A percentile compares a stretch with the other conserved stretches of the same genome.
Evolutionary conservation across 2,888 invertebrate genomes (phyloP).

Genomic region (Diplazon laetatorius): DNA sequence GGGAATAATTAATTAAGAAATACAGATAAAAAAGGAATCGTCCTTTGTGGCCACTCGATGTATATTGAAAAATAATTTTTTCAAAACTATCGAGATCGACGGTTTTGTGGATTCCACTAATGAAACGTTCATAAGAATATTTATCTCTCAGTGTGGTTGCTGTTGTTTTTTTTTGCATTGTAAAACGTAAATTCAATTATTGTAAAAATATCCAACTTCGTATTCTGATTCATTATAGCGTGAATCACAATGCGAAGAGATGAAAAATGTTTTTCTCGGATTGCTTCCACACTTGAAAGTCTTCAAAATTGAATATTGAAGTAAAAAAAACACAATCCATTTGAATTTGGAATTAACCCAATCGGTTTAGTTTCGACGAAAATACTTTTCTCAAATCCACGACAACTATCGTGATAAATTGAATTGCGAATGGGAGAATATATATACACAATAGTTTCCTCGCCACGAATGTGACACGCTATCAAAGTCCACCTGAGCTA

Average conservation of each 20-base stretch:
- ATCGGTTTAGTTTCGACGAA: not conserved
- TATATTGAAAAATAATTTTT: too few species aligned
- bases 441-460: not conserved
- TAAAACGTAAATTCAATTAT: conserved; percentile 10
- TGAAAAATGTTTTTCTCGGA: too few species aligned
- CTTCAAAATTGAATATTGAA: too few species aligned
- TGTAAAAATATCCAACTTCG: too few species aligned
- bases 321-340: not conserved
- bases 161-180: too few species aligned
- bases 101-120: too few species aligned
- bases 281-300: not conserved
- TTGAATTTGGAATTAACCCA: not conserved
- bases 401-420: not conserved
- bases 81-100: too few species aligned
- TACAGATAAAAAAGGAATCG: too few species aligned
- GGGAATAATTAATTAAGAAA: not conserved
- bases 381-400: not conserved
- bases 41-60: too few species aligned
- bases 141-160: not conserved
- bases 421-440: not conserved
- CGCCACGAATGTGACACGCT: conserved; percentile 17
- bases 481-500: conserved; percentile 15
- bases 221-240: too few species aligned
- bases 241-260: not conserved
- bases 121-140: not conserved